These are phyloP conservation scores for Plagodis pulveraria DNA, from an alignment of 2,888 invertebrate genomes.

Conservation along the genomic window DNA sequence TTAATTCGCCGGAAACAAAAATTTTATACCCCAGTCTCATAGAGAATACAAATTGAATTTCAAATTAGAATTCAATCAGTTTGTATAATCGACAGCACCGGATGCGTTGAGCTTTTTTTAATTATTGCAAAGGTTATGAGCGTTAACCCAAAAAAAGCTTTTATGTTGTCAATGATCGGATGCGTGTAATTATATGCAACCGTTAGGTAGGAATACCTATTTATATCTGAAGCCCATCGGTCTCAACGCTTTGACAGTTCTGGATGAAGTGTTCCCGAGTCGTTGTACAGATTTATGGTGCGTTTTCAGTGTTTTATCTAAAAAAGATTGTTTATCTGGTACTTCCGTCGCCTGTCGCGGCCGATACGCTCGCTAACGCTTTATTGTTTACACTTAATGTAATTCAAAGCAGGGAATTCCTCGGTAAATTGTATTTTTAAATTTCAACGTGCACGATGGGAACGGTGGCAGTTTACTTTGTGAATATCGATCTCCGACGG, in stretches of 20 bases:
- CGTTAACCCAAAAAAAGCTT: constrained; percentile 58
- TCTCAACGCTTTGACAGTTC: constrained; percentile 63
- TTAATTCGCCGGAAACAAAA: constrained; percentile 71
- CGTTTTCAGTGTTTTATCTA: constrained; percentile 81
- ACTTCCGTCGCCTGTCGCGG: constrained; percentile 81
- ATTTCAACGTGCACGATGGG: constrained; percentile 65
- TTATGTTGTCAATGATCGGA: constrained; percentile 50
- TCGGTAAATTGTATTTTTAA: constrained; percentile 82
- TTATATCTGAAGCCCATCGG: constrained; percentile 43
- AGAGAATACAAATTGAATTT: constrained; percentile 72
- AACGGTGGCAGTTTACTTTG: constrained; percentile 60
- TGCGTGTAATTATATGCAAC: constrained; percentile 52
- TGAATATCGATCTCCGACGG: constrained; percentile 71
- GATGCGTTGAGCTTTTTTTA: constrained; percentile 73
- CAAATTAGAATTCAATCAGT: constrained; percentile 74
- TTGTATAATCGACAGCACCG: constrained; percentile 65
- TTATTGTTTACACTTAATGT: constrained; percentile 84
- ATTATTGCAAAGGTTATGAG: constrained; percentile 78
- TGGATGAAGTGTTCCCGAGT: constrained; percentile 67
- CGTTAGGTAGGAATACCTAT: constrained; percentile 46
- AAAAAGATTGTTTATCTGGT: constrained; percentile 83
- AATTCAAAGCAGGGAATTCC: constrained; percentile 84
- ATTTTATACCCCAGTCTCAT: constrained; percentile 64
- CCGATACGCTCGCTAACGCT: constrained; percentile 81
- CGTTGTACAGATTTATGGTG: constrained; percentile 75